phyloP scores from a whole-genome alignment of 2,113 vertebrate species.

The Chaetorhynchus papuensis region DNA sequence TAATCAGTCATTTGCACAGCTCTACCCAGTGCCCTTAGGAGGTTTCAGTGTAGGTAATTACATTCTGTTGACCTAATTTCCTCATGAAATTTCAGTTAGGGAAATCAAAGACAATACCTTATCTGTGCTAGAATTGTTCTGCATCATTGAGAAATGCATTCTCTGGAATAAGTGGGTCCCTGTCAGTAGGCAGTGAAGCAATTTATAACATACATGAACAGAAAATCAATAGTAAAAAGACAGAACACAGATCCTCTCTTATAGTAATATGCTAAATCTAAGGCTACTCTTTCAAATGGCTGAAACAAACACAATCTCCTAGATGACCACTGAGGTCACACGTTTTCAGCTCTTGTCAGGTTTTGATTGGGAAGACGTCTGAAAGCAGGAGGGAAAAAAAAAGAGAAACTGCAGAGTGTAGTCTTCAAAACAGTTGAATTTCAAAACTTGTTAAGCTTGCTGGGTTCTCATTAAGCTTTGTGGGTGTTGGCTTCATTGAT shows the following conservation, averaged over 20 bases:
- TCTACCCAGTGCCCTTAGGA: constrained; percentile 1
- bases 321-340: neutral
- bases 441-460: neutral
- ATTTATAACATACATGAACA: neutral
- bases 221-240: neutral
- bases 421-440: neutral
- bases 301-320: neutral
- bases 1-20: constrained; percentile 30
- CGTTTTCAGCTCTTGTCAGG: neutral
- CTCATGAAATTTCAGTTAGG: neutral
- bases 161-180: neutral
- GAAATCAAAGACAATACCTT: constrained; percentile 26
- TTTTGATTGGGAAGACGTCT: neutral
- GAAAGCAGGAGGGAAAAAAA: neutral
- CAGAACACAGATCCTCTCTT: neutral
- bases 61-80: constrained; percentile 54
- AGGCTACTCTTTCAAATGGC: neutral
- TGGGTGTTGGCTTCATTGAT: neutral
- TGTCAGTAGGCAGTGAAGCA: neutral
- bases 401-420: neutral
- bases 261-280: neutral
- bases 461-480: neutral
- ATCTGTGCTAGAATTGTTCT: neutral
- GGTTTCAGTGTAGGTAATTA: constrained; percentile 45
- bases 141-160: neutral